phyloP scores from a whole-genome alignment of 1,140 invertebrate genomes.

The Pseudomyrmex gracilis region DNA sequence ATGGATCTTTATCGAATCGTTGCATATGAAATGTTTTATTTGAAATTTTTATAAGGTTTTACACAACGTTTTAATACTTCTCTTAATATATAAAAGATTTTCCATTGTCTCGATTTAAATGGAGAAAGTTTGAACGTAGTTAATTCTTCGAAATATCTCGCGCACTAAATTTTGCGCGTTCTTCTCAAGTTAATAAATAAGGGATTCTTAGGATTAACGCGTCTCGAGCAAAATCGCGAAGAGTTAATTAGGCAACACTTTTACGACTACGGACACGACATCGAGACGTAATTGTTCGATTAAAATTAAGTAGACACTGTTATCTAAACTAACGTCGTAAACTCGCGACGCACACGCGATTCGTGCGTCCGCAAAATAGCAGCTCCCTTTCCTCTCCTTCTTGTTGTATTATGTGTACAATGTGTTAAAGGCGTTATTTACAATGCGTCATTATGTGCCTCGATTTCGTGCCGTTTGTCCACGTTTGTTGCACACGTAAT shows the following conservation, averaged over 20 bases:
- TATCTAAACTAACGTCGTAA: constrained; percentile 20
- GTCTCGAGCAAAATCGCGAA: background rate
- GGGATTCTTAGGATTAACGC: background rate
- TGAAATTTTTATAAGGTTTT: background rate
- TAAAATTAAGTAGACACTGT: constrained; percentile 33
- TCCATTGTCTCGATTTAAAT: background rate
- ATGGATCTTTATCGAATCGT: no score
- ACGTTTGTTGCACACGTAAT: constrained; percentile 22
- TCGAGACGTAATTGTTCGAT: background rate
- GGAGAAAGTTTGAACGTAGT: background rate
- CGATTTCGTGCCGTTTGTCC: constrained; percentile 34
- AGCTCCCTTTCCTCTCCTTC: no score
- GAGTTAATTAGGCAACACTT: constrained; percentile 44
- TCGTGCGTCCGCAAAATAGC: constrained; percentile 26
- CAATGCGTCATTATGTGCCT: constrained; percentile 35
- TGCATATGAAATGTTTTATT: background rate
- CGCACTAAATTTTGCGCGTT: background rate
- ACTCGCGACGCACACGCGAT: constrained; percentile 47
- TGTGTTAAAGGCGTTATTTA: constrained; percentile 55
- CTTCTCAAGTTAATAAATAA: background rate
- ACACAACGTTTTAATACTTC: background rate
- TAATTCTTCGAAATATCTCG: background rate
- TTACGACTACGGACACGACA: background rate
- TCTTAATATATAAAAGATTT: no score
- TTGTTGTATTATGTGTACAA: background rate